phyloP scores from a whole-genome alignment of 2,113 vertebrate genomes.

The Petaurus breviceps region DNA sequence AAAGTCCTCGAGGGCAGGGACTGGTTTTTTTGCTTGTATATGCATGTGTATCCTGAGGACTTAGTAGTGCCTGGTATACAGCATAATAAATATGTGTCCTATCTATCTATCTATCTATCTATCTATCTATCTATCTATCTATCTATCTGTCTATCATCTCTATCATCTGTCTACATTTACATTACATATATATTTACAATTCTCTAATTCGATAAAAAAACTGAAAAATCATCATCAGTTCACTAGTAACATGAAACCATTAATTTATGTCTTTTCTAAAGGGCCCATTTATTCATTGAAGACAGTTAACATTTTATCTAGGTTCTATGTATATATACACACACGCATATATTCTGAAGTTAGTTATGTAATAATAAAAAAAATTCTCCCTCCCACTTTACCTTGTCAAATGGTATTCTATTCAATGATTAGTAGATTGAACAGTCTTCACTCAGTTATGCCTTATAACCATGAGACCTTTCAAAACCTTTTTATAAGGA shows the following conservation, averaged over 20 bases:
- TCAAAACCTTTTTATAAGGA: background rate
- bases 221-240: background rate
- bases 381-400: background rate
- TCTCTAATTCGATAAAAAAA: background rate
- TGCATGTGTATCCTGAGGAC: background rate
- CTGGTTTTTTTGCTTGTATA: background rate
- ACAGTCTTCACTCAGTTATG: background rate
- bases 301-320: background rate
- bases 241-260: background rate
- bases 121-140: too few relatives aligned
- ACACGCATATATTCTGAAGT: background rate
- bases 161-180: background rate
- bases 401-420: background rate
- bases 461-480: background rate
- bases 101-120: background rate
- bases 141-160: too few relatives aligned
- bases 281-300: background rate
- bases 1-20: background rate
- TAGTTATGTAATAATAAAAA: background rate
- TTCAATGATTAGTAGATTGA: background rate
- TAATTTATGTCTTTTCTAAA: background rate
- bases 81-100: background rate
- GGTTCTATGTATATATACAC: background rate
- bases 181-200: background rate
- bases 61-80: background rate